These are phyloP conservation scores for Stratiolaelaps scimitus DNA, from an alignment of 1,140 invertebrate species.

Conservation along the genomic window DNA sequence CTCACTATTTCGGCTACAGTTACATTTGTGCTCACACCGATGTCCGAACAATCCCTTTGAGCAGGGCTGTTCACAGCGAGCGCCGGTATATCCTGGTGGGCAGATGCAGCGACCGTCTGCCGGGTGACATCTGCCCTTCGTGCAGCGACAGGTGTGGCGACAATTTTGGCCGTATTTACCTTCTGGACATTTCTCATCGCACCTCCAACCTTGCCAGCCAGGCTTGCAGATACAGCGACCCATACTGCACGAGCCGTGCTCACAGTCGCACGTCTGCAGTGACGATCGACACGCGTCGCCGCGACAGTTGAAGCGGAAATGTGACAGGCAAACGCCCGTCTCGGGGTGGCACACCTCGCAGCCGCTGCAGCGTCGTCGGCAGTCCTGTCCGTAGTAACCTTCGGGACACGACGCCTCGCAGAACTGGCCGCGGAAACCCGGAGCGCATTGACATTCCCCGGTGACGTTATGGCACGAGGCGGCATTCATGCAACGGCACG, in stretches of 20 bases:
- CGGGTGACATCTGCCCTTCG: constrained; percentile 15
- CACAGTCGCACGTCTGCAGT: constrained; percentile 20
- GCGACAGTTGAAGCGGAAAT: constrained; percentile 10
- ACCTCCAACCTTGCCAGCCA: constrained; percentile 29
- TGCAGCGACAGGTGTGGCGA: constrained; percentile 15
- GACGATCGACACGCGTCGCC: constrained; percentile 20
- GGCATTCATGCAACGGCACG: constrained; percentile 14
- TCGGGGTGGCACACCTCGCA: constrained; percentile 16
- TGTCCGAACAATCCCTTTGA: constrained; percentile 57
- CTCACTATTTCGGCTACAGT: constrained; percentile 72
- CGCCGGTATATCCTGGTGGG: constrained; percentile 11
- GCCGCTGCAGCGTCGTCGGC: constrained; percentile 11
- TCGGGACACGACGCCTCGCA: constrained; percentile 18
- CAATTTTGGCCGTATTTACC: constrained; percentile 20
- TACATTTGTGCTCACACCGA: constrained; percentile 65
- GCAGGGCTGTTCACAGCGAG: constrained; percentile 22
- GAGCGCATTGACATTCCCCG: constrained; percentile 12
- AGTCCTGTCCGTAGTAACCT: constrained; percentile 10
- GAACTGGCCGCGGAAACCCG: constrained; percentile 1
- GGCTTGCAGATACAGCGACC: constrained; percentile 15
- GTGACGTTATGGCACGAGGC: constrained; percentile 6
- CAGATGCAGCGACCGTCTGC: constrained; percentile 18
- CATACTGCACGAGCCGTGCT: constrained; percentile 14
- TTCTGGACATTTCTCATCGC: constrained; percentile 32
- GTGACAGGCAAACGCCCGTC: constrained; percentile 6